A percentile compares a stretch with the other conserved stretches of the same genome.
phyloP scores from a whole-genome alignment of 2,797 vertebrate genomes.

The Tragopan temminckii region DNA sequence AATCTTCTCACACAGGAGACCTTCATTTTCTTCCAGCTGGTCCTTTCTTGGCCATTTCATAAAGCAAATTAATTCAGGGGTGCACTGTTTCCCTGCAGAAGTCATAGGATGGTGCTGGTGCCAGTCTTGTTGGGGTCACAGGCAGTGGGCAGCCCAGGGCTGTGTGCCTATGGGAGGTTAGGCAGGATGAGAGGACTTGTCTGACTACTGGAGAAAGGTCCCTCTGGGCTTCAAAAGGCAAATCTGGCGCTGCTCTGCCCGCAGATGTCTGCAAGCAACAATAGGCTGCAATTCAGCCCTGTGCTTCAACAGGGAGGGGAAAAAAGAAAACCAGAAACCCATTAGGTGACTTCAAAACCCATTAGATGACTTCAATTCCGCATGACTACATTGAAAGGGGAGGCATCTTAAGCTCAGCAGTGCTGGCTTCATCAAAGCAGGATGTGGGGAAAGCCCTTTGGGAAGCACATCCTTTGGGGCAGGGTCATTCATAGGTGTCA shows the following conservation, averaged over 20 bases:
- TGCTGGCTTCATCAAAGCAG: background rate
- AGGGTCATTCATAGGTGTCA: background rate
- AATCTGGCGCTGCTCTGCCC: background rate
- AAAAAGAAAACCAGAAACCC: constrained; percentile 30
- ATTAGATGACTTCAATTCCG: constrained; percentile 37
- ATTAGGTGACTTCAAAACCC: constrained; percentile 48
- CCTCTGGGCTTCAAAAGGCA: background rate
- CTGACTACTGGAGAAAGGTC: background rate
- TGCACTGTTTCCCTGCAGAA: background rate
- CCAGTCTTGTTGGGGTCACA: background rate
- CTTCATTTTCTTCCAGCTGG: background rate
- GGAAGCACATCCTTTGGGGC: background rate
- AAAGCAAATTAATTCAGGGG: background rate
- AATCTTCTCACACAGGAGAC: background rate
- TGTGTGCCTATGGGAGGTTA: background rate
- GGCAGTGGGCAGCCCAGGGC: background rate
- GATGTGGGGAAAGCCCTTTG: background rate
- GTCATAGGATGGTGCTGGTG: background rate
- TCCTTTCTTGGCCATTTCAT: background rate
- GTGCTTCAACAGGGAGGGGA: background rate
- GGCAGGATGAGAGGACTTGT: background rate
- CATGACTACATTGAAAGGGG: constrained; percentile 27
- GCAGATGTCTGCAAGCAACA: constrained; percentile 23
- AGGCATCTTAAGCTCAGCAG: background rate
- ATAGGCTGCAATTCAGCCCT: background rate